Evolutionary conservation across 2,797 vertebrate species (phyloP), one percentile per base, ranked within the genome.

Genomic region (Brotula barbata): DNA sequence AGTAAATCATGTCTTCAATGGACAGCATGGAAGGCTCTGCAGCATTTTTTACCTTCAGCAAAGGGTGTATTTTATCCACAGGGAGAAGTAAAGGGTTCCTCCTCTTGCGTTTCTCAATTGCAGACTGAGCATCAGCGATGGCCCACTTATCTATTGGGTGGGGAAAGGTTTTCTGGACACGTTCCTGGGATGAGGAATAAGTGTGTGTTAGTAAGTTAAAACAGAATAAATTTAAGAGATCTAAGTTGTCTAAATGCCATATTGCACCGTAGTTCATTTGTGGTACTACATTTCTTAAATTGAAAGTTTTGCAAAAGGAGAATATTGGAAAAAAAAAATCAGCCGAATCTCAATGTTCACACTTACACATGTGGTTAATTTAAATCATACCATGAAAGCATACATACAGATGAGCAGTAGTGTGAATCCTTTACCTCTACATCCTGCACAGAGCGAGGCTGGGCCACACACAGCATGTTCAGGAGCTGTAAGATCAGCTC

Each of bases 81-180:
- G 96, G 97, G 28, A 99, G 89, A 58, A 98, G 92, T 54, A 98
- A 90, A 7, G 96, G 96, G 78, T 94, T 98, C 67, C 96, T 95
- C 80, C 96, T 90, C 78, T 94, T 98, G 12, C 95, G 86, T 54
- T 99, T 99, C 87, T 98, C 97, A 51, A 97, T 98, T 3, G 97
- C 97, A 14, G 94, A 93, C 76, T 98, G 96, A 1, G 97, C 97
- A 22, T 99, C 96, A 0, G 93, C 92, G 4, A 98, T 99, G 0
- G 97, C 97, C 97, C 97, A 99, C 75, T 98, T 99, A 89, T 99
- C 97, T 75, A 99, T 98, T 4, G 96, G 97, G 81, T 98, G 94
- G 45, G 97, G 97, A 75, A 99, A 99, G 0, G 96, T 98, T 90
- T 98, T 99, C 88, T 99, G 97, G 67, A 99, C 96, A 0, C 97